Conservation (phyloP, 2,888 invertebrate genomes). For the Merodon equestris region DNA sequence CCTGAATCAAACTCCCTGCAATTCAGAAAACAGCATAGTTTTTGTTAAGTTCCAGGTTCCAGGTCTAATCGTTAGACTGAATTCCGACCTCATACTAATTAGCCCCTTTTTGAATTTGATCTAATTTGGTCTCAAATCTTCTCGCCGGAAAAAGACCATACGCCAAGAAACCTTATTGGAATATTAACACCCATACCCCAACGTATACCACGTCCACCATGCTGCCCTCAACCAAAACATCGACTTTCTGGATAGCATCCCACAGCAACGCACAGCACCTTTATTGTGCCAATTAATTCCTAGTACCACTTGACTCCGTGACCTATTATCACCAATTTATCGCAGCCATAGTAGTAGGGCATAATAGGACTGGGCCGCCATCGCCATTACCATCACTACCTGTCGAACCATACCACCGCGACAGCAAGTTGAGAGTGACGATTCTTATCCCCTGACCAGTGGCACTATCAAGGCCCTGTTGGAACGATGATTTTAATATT, state of each 20-base stretch:
- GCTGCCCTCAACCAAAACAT: slow-evolving; percentile 1
- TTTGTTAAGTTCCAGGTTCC: too few species aligned
- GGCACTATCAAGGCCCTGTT: not conserved
- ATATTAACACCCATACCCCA: not conserved
- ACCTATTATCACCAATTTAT: slow-evolving; percentile 63
- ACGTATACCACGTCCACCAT: not conserved
- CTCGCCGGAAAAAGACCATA: too few species aligned
- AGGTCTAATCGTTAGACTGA: too few species aligned
- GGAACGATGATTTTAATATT: slow-evolving; percentile 26
- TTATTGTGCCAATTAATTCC: slow-evolving; percentile 58
- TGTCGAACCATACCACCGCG: slow-evolving; percentile 29
- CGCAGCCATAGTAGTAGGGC: slow-evolving; percentile 25
- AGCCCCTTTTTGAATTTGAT: too few species aligned
- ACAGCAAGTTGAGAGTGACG: not conserved
- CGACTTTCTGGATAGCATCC: slow-evolving; percentile 21
- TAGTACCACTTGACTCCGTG: slow-evolving; percentile 52
- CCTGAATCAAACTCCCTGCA: too few species aligned
- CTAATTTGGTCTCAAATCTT: too few species aligned
- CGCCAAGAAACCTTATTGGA: too few species aligned
- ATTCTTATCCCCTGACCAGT: too few species aligned
- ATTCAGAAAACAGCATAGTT: too few species aligned
- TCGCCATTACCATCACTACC: slow-evolving; percentile 5
- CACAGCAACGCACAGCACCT: slow-evolving; percentile 23
- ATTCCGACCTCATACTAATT: too few species aligned
- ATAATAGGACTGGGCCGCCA: slow-evolving; percentile 20